Evolutionary conservation across 2,113 vertebrate genomes (phyloP).

Genomic region (Pseudorectes ferrugineus): DNA sequence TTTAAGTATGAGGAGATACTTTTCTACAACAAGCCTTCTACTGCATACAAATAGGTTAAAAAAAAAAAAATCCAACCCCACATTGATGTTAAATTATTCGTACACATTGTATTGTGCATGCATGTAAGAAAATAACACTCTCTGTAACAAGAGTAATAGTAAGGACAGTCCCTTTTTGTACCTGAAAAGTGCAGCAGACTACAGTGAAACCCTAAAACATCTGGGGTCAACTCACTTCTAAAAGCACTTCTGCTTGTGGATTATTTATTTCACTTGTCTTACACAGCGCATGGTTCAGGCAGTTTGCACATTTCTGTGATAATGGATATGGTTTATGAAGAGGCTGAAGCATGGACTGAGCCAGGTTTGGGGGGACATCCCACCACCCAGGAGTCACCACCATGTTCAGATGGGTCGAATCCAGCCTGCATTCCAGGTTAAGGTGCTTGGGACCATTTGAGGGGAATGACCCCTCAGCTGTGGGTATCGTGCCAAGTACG

Average conservation of each 20-base stretch:
- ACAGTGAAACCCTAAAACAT: constrained; percentile 13
- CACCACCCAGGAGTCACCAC: background rate
- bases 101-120: constrained; percentile 68
- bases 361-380: background rate
- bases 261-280: background rate
- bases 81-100: constrained; percentile 64
- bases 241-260: constrained; percentile 28
- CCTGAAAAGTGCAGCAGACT: constrained; percentile 62
- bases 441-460: background rate
- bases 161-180: constrained; percentile 66
- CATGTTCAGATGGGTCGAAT: background rate
- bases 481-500: rapidly evolving
- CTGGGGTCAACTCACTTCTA: constrained; percentile 15
- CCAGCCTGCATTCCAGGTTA: background rate
- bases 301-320: background rate
- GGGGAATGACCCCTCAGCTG: background rate
- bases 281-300: background rate
- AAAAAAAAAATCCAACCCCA: constrained; percentile 58
- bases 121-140: constrained; percentile 71
- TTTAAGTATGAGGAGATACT: constrained; percentile 66
- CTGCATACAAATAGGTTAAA: constrained; percentile 72
- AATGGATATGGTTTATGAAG: background rate
- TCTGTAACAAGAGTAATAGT: constrained; percentile 72
- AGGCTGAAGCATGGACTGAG: background rate
- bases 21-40: constrained; percentile 69